Percentiles rank a stretch among this genome's conserved stretches.
Evolutionary conservation across 2,888 invertebrate species (phyloP).

Genomic region (Sarcophaga caerulescens): DNA sequence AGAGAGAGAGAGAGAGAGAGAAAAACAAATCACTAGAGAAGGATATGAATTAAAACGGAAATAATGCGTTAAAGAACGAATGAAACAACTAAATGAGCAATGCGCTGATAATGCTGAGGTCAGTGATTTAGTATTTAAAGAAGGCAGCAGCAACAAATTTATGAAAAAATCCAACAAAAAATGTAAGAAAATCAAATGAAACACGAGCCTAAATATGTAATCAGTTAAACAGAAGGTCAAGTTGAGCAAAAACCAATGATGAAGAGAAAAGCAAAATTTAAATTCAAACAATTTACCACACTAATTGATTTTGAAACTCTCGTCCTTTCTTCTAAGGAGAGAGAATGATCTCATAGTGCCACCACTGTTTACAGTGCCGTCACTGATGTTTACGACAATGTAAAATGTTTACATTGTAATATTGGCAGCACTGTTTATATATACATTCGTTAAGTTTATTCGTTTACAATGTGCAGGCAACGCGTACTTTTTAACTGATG

Average conservation of each 20-base stretch:
- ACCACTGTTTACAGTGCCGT: too few relatives aligned
- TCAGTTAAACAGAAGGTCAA: slow-evolving; percentile 16
- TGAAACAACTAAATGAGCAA: not conserved
- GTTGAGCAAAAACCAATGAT: slow-evolving; percentile 1
- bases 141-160: too few relatives aligned
- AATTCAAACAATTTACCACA: not conserved
- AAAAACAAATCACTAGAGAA: not conserved
- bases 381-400: too few relatives aligned
- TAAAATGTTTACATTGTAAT: too few relatives aligned
- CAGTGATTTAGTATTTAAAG: slow-evolving; percentile 24
- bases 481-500: too few relatives aligned
- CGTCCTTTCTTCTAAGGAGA: too few relatives aligned
- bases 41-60: slow-evolving; percentile 5
- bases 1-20: too few relatives aligned
- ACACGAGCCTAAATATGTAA: not conserved
- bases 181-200: not conserved
- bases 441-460: too few relatives aligned
- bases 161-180: not conserved
- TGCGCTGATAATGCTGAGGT: not conserved
- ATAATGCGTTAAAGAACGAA: slow-evolving; percentile 5
- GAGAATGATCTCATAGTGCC: too few relatives aligned
- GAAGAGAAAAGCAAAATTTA: not conserved
- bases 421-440: too few relatives aligned
- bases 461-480: too few relatives aligned
- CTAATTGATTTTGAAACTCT: too few relatives aligned